A percentile compares a stretch with the other conserved stretches of the same genome.
Evolutionary conservation across 2,888 invertebrate species (phyloP).

Genomic region (Drosophila fungiperda): DNA sequence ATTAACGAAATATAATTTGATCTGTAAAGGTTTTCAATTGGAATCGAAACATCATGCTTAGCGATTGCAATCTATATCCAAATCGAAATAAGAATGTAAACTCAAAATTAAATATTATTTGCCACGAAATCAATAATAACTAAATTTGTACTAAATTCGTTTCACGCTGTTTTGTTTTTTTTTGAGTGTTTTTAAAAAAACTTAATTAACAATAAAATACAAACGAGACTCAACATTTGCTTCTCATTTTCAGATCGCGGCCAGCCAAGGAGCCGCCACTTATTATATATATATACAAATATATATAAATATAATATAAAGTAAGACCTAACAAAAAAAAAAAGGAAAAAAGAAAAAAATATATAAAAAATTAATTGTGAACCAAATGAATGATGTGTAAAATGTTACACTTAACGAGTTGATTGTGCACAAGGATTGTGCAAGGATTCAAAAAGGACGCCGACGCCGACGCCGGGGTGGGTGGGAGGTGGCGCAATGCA

Average conservation of each 20-base stretch:
- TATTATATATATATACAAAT: neutral
- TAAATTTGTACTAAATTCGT: neutral
- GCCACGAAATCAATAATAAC: neutral
- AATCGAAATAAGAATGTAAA: neutral
- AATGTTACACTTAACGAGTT: conserved; percentile 29
- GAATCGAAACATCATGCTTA: too few species aligned
- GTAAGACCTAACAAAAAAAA: neutral
- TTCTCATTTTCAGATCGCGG: neutral
- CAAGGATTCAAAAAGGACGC: conserved; percentile 20
- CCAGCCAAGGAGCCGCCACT: neutral
- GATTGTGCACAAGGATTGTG: conserved; percentile 30
- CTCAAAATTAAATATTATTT: neutral
- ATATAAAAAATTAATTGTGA: neutral
- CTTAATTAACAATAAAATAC: neutral
- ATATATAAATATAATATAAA: neutral
- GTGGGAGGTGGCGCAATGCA: conserved; percentile 72
- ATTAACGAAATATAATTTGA: too few species aligned
- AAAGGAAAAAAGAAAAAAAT: neutral
- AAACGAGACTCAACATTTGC: neutral
- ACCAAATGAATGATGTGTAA: conserved; percentile 4
- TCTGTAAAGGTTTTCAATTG: too few species aligned
- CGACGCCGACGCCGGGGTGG: conserved; percentile 31
- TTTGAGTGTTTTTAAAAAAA: neutral
- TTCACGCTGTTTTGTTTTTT: neutral
- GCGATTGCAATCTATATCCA: too few species aligned